phyloP scores from a whole-genome alignment of 1,140 invertebrate species.

The Camponotus floridanus region DNA sequence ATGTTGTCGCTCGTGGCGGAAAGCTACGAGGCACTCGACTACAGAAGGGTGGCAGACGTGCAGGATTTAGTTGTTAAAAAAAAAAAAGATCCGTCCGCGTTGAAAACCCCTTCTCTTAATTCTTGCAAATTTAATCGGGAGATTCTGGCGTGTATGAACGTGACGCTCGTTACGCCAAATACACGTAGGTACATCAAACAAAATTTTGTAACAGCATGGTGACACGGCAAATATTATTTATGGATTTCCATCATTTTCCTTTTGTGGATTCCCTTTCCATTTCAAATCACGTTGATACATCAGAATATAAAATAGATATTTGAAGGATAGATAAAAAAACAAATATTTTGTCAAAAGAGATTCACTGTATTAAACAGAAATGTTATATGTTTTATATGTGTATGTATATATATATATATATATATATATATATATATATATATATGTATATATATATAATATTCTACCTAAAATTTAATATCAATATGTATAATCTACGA shows the following conservation, averaged over 20 bases:
- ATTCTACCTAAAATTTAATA: not conserved
- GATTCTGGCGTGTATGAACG: slow-evolving; percentile 30
- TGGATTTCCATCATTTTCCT: no score
- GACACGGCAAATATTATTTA: not conserved
- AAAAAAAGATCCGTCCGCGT: slow-evolving; percentile 61
- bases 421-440: no score
- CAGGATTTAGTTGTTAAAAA: slow-evolving; percentile 61
- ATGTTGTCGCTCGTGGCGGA: slow-evolving; percentile 76
- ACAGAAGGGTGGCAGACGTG: slow-evolving; percentile 56
- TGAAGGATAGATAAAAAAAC: not conserved
- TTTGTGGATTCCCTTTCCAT: not conserved
- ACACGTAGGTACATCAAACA: not conserved
- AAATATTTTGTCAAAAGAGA: slow-evolving; percentile 1
- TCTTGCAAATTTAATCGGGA: slow-evolving; percentile 57
- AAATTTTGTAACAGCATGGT: slow-evolving; percentile 24
- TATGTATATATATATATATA: no score
- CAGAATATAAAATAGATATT: not conserved
- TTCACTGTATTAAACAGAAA: not conserved
- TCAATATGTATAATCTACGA: not conserved
- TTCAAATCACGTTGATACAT: not conserved
- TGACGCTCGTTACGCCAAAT: slow-evolving; percentile 10
- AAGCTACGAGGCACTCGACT: slow-evolving; percentile 67
- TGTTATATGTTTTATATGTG: no score
- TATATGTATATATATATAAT: not conserved
- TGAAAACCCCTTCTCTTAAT: slow-evolving; percentile 48